Percentiles rank a stretch among this genome's conserved stretches.
Conservation (phyloP, 2,113 vertebrate species). For the Ceyx cyanopectus region DNA sequence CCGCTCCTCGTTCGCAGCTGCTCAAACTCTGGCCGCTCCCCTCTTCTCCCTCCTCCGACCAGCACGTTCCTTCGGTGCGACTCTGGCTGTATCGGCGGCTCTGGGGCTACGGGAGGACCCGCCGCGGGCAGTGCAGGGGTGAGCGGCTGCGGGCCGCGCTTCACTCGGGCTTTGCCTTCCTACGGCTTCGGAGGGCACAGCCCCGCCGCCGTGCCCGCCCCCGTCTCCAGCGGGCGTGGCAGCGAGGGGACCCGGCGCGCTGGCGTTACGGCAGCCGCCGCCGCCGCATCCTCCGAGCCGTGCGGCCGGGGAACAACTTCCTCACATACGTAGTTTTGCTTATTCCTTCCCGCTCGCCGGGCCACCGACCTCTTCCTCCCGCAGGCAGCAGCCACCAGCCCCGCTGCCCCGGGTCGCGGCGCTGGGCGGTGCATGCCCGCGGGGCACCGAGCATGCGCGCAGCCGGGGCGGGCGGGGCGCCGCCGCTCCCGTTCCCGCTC, state of each 20-base stretch:
- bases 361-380: fast-evolving
- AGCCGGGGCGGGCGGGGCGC: background rate
- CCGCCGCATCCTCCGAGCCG: background rate
- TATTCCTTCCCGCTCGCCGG: background rate
- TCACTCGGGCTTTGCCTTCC: too few species aligned
- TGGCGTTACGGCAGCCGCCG: background rate
- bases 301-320: fast-evolving
- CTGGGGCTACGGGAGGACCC: background rate
- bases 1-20: background rate
- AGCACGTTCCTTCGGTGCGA: fast-evolving
- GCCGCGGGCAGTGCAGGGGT: too few species aligned
- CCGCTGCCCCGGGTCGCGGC: background rate
- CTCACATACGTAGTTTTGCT: fast-evolving
- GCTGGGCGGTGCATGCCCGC: background rate
- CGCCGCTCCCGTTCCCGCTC: background rate
- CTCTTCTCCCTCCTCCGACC: fast-evolving
- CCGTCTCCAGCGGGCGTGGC: background rate
- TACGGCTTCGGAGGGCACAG: background rate
- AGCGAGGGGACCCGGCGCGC: background rate
- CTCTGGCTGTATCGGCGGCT: background rate
- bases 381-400: fast-evolving
- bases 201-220: background rate
- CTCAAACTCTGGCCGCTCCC: fast-evolving
- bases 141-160: background rate
- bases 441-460: background rate